Base-by-base conservation (phyloP, 2,113 vertebrate species). In the Galbula dea region DNA sequence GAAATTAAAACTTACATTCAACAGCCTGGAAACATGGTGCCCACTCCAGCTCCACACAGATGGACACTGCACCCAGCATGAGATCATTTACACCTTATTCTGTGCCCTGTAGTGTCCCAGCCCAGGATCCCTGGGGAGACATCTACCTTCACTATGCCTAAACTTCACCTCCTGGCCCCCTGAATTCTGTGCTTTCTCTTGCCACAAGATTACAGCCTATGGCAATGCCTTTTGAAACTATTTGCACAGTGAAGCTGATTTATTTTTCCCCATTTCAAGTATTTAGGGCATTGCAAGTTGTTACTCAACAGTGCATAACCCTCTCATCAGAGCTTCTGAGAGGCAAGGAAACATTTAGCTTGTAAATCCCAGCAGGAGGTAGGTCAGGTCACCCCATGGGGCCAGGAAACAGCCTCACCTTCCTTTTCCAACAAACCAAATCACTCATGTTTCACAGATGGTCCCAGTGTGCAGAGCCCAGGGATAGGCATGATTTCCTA, bases 231-330 rank as follows among this genome's bases (percentile, higher is more conserved):
- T 57, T 34, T 13, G 57, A n/a, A 75, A 43, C 51, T 55, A 32
- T 29, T 32, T 49, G 24, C 36, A 29, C 46, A 61, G 32, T 3
- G 8, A 36, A 24, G 27, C 24, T 46, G 2, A 12, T 46, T 41
- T 37, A 2, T 32, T 71, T 71, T 45, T 55, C 45, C 63, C 23
- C 36, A 37, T 65, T 80, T 76, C 21, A 45, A 24, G 26, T n/a
- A 22, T 62, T 67, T 41, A 48, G 12, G 41, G 12, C 26, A 41
- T 20, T 30, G 15, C 32, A 67, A 36, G 29, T 3, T 20, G 26
- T 48, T 46, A 61, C 16, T 39, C 1, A 0, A 36, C 24, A 41
- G 15, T 0, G 0, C 12, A 19, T 6, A 30, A 63, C n/a, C 52
- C 36, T 9, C 10, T 9, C 15, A 15, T 2, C 17, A 27, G 27